These are phyloP conservation scores for Stomorhina lunata DNA, from an alignment of 2,888 invertebrate species.

Conservation along the genomic window DNA sequence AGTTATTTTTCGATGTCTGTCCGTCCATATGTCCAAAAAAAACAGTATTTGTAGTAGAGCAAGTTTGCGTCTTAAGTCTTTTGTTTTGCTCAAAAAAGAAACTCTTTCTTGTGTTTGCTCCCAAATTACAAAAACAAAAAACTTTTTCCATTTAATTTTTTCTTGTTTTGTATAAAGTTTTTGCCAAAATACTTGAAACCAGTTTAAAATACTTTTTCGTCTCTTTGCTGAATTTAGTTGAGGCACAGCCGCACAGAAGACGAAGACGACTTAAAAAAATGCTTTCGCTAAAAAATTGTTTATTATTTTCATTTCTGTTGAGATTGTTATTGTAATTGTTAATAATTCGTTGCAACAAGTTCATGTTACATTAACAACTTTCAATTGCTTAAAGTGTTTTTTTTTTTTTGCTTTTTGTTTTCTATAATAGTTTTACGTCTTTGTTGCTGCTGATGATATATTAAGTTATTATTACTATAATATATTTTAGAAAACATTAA, in stretches of 20 bases:
- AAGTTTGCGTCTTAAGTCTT: slow-evolving; percentile 72
- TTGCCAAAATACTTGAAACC: slow-evolving; percentile 63
- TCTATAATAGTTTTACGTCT: slow-evolving; percentile 28
- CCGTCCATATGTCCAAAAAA: not conserved
- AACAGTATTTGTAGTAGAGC: slow-evolving; percentile 61
- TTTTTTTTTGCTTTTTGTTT: slow-evolving; percentile 7
- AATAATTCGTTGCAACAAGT: slow-evolving; percentile 70
- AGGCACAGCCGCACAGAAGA: slow-evolving; percentile 1
- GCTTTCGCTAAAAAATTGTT: slow-evolving; percentile 64
- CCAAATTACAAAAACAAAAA: slow-evolving; percentile 49
- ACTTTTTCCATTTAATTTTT: slow-evolving; percentile 47
- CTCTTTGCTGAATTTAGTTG: slow-evolving; percentile 31
- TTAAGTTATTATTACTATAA: not conserved
- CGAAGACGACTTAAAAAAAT: slow-evolving; percentile 50
- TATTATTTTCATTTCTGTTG: slow-evolving; percentile 65
- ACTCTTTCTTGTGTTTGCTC: slow-evolving; percentile 56
- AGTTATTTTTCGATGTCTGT: no score
- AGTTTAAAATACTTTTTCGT: slow-evolving; percentile 46
- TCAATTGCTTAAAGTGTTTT: slow-evolving; percentile 51
- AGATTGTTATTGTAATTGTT: slow-evolving; percentile 39
- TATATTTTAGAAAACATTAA: slow-evolving; percentile 6
- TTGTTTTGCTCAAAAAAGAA: slow-evolving; percentile 72
- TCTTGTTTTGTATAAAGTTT: slow-evolving; percentile 21
- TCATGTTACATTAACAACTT: slow-evolving; percentile 78
- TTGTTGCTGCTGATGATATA: slow-evolving; percentile 27